phyloP scores from a whole-genome alignment of 64 coral and sea anemone species.

The Stylophora pistillata region DNA sequence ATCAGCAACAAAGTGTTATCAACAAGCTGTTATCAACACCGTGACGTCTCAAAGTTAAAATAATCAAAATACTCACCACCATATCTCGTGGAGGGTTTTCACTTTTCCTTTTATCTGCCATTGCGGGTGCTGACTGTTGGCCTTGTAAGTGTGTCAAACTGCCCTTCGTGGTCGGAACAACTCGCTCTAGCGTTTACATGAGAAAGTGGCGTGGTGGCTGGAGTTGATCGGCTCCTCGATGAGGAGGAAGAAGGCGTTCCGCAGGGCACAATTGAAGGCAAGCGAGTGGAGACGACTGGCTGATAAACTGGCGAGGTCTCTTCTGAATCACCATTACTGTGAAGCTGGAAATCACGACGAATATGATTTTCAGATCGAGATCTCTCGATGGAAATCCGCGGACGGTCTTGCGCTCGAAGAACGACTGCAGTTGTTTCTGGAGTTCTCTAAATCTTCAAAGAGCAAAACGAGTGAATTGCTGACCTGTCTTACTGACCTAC shows the following conservation, averaged over 20 bases:
- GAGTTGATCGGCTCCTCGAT: slow-evolving; percentile 1
- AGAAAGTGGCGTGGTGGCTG: background rate
- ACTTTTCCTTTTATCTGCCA: background rate
- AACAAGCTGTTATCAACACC: too few relatives aligned
- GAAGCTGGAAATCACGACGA: too few relatives aligned
- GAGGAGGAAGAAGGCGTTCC: background rate
- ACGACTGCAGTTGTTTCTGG: background rate
- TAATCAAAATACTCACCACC: slow-evolving; percentile 4
- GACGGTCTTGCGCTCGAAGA: background rate
- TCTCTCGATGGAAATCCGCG: background rate
- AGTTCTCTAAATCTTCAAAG: slow-evolving; percentile 11
- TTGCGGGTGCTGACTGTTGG: background rate
- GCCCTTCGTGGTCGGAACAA: too few relatives aligned
- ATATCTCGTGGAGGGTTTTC: slow-evolving; percentile 25
- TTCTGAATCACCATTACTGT: too few relatives aligned
- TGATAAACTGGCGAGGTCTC: too few relatives aligned
- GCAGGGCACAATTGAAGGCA: background rate
- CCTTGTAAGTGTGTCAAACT: slow-evolving; percentile 16
- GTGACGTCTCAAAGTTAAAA: too few relatives aligned
- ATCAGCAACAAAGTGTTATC: too few relatives aligned
- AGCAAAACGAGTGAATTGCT: too few relatives aligned
- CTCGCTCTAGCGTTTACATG: slow-evolving; percentile 4
- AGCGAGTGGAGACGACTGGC: too few relatives aligned
- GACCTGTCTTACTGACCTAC: too few relatives aligned
- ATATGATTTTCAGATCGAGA: background rate